Conservation (phyloP, 2,888 invertebrate genomes). For the Idaea biselata region DNA sequence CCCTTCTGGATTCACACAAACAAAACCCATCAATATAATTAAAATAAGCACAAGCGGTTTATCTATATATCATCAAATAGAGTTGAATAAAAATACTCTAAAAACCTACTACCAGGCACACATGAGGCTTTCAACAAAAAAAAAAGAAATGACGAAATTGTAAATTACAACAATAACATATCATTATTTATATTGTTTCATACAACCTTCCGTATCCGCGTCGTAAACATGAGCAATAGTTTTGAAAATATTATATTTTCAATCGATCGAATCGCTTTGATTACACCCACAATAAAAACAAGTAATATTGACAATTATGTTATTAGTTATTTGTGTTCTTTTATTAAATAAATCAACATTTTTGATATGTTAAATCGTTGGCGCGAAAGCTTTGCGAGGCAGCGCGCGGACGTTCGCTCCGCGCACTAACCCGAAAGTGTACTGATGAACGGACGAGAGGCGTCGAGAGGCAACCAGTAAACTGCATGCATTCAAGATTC, state of each 20-base stretch:
- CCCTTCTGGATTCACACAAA: not conserved
- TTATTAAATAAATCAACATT: constrained; percentile 15
- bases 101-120: not conserved
- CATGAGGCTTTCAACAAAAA: constrained; percentile 8
- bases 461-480: constrained; percentile 14
- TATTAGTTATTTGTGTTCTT: constrained; percentile 11
- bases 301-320: constrained; percentile 29
- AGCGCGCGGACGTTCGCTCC: constrained; percentile 48
- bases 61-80: not conserved
- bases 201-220: constrained; percentile 21
- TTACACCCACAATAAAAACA: constrained; percentile 8
- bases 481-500: constrained; percentile 20
- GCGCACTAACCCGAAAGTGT: constrained; percentile 49
- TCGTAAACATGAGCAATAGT: not conserved
- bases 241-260: constrained; percentile 15
- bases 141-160: not conserved
- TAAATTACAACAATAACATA: constrained; percentile 4
- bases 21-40: not conserved
- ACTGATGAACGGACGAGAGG: constrained; percentile 42
- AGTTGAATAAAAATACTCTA: not conserved
- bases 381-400: constrained; percentile 44
- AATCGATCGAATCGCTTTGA: constrained; percentile 7
- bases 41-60: not conserved
- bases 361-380: constrained; percentile 30
- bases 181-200: constrained; percentile 10